Evolutionary conservation across 2,888 invertebrate genomes (phyloP).

Genomic region (Seira ritae): DNA sequence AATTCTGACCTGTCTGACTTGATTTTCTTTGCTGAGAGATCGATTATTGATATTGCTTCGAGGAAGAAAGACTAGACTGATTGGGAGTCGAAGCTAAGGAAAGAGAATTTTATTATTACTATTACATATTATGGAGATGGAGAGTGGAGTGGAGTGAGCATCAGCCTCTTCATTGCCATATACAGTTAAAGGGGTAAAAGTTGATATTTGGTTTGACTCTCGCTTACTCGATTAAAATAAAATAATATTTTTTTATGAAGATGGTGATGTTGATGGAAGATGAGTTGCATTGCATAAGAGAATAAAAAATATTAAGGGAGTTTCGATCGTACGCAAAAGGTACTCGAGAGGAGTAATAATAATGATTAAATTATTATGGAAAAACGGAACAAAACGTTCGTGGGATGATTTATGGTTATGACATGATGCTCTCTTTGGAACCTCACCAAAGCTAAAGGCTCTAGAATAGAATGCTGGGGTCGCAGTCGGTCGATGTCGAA

Average conservation of each 20-base stretch:
- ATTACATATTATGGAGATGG: background rate
- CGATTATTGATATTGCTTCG: conserved; percentile 56
- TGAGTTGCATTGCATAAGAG: background rate
- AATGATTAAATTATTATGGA: conserved; percentile 36
- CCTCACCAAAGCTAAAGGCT: too few species aligned
- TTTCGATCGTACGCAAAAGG: background rate
- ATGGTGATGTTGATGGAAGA: background rate
- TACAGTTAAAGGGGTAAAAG: too few species aligned
- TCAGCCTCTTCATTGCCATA: background rate
- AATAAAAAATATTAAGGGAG: background rate
- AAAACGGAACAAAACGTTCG: conserved; percentile 6
- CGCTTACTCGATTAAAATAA: background rate
- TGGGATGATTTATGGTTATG: conserved; percentile 53
- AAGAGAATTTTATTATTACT: conserved; percentile 5
- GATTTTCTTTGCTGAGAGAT: conserved; percentile 34
- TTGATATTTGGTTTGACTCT: background rate
- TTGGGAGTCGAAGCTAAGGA: conserved; percentile 22
- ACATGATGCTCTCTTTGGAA: conserved; percentile 38
- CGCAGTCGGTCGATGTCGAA: too few species aligned
- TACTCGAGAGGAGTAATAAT: conserved; percentile 24
- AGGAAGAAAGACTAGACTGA: conserved; percentile 51
- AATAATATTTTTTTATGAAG: background rate
- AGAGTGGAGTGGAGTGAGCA: too few species aligned
- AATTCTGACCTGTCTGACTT: conserved; percentile 51
- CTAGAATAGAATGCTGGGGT: background rate